Conservation (phyloP, 2,888 invertebrate species). For the Chloroclystis v-ata region DNA sequence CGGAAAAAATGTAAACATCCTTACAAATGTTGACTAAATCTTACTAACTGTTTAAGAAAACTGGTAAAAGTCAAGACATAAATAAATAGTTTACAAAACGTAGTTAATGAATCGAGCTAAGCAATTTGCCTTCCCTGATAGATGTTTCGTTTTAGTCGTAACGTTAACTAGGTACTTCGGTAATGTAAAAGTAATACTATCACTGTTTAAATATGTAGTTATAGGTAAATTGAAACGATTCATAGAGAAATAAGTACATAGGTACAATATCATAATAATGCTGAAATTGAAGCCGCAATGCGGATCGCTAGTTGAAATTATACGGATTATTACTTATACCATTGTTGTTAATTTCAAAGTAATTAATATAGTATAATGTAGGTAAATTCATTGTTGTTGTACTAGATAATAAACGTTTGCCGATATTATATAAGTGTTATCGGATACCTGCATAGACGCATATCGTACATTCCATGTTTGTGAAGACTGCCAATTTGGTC, state of each 20-base stretch:
- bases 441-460: constrained; percentile 76
- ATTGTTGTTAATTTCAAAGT: constrained; percentile 59
- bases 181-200: constrained; percentile 23
- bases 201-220: constrained; percentile 24
- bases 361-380: constrained; percentile 48
- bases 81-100: constrained; percentile 48
- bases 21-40: neutral
- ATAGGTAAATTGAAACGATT: constrained; percentile 18
- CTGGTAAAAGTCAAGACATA: constrained; percentile 46
- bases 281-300: constrained; percentile 24
- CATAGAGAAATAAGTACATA: constrained; percentile 20
- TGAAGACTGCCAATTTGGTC: constrained; percentile 78
- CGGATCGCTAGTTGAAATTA: constrained; percentile 29
- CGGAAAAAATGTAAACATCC: too few species aligned
- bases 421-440: constrained; percentile 73
- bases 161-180: constrained; percentile 5
- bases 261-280: constrained; percentile 24
- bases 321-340: constrained; percentile 38
- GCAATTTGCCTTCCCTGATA: constrained; percentile 55
- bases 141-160: constrained; percentile 47
- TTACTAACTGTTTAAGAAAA: constrained; percentile 25
- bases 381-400: constrained; percentile 72
- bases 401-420: constrained; percentile 65
- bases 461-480: constrained; percentile 79
- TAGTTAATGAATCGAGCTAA: constrained; percentile 54